phyloP scores from a whole-genome alignment of 2,888 invertebrate species.

The Brachylomia viminalis region DNA sequence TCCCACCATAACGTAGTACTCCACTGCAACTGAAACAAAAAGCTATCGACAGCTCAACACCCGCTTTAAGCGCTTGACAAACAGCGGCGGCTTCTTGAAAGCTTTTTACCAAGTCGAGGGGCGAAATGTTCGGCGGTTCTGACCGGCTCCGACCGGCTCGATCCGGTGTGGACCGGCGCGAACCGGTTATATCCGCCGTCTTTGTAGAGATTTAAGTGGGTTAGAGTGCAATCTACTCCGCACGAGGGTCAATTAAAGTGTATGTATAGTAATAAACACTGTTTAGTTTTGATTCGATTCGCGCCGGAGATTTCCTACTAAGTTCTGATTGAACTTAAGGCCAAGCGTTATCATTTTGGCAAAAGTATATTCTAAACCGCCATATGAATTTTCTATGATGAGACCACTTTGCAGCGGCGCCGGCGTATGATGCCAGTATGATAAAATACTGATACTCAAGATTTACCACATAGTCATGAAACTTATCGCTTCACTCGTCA shows the following conservation, averaged over 20 bases:
- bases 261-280: slow-evolving; percentile 38
- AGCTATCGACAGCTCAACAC: slow-evolving; percentile 28
- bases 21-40: slow-evolving; percentile 32
- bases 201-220: slow-evolving; percentile 53
- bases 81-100: slow-evolving; percentile 57
- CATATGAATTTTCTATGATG: neutral
- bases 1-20: neutral
- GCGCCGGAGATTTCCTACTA: neutral
- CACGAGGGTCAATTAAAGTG: slow-evolving; percentile 45
- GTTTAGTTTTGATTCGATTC: neutral
- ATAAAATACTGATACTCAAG: neutral
- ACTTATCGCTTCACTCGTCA: neutral
- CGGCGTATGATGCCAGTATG: neutral
- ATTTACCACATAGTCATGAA: neutral
- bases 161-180: slow-evolving; percentile 13
- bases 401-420: neutral
- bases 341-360: neutral
- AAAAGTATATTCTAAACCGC: neutral
- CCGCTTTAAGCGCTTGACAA: slow-evolving; percentile 56
- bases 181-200: slow-evolving; percentile 54
- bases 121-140: slow-evolving; percentile 44
- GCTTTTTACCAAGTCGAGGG: slow-evolving; percentile 59
- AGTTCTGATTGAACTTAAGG: neutral
- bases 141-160: slow-evolving; percentile 12
- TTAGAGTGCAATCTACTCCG: slow-evolving; percentile 52